Percentiles rank a stretch among this genome's conserved stretches.
These are phyloP conservation scores for Pantherophis alleghaniensis DNA, from an alignment of 2,797 vertebrate genomes.

Conservation along the genomic window DNA sequence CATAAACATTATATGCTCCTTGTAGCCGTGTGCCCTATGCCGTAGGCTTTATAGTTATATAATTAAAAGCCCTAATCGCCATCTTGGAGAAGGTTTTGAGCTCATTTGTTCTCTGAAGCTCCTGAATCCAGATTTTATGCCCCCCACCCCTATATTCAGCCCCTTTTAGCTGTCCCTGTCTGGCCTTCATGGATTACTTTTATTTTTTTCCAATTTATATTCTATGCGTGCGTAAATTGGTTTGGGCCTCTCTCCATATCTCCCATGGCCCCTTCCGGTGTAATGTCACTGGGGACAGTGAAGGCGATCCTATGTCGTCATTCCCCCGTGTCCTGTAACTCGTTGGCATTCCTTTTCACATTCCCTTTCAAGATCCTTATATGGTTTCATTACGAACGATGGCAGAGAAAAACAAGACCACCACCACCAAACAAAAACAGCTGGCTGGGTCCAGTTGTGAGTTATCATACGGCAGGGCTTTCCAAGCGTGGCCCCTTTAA, in stretches of 20 bases:
- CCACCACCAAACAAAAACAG: background rate
- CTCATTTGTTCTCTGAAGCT: background rate
- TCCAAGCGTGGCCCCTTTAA: background rate
- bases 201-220: background rate
- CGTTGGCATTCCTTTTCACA: background rate
- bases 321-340: too few relatives aligned
- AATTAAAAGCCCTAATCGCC: background rate
- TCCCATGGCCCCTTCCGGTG: background rate
- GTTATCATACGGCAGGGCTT: background rate
- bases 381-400: background rate
- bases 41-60: background rate
- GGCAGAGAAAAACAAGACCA: background rate
- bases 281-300: background rate
- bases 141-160: too few relatives aligned
- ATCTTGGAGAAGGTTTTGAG: background rate
- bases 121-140: background rate
- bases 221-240: too few relatives aligned
- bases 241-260: background rate
- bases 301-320: accelerated
- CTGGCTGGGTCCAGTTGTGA: too few relatives aligned
- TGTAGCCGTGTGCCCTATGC: too few relatives aligned
- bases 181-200: background rate
- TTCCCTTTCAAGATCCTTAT: background rate
- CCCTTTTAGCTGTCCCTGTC: too few relatives aligned
- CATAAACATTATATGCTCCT: background rate